Percentiles rank a stretch among this genome's conserved stretches.
Evolutionary conservation across 2,888 invertebrate genomes (phyloP).

Genomic region (Octonoba sinensis): DNA sequence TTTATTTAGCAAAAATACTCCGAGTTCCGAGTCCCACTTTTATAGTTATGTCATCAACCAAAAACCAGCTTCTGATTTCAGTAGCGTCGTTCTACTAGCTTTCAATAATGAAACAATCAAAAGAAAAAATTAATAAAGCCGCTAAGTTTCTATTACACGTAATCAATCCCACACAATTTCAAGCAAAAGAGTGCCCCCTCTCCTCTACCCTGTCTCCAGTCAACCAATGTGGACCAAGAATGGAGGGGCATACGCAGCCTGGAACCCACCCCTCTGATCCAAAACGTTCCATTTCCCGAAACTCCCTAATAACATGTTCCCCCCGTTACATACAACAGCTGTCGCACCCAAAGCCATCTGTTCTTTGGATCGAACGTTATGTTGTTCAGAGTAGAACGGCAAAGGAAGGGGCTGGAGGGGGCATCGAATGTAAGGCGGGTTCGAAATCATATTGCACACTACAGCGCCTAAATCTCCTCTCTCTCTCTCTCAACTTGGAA

Average conservation of each 20-base stretch:
- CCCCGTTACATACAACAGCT: constrained; percentile 42
- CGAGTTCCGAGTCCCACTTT: too few species aligned
- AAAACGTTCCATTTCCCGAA: constrained; percentile 20
- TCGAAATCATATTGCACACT: constrained; percentile 45
- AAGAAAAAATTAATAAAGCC: too few species aligned
- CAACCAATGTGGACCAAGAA: constrained; percentile 45
- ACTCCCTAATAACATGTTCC: constrained; percentile 64
- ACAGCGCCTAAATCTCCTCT: constrained; percentile 24
- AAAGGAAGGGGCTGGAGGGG: constrained; percentile 23
- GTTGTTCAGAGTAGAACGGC: constrained; percentile 55
- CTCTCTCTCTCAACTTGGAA: too few species aligned
- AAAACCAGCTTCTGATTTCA: too few species aligned
- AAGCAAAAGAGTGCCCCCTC: constrained; percentile 22
- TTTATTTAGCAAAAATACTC: too few species aligned
- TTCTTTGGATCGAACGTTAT: constrained; percentile 54
- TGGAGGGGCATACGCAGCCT: constrained; percentile 19
- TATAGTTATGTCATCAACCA: too few species aligned
- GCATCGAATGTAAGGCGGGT: constrained; percentile 40
- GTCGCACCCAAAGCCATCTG: constrained; percentile 59
- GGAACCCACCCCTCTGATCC: constrained; percentile 12
- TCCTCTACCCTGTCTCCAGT: constrained; percentile 23
- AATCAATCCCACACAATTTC: constrained; percentile 7
- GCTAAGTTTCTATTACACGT: not conserved
- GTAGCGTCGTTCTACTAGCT: too few species aligned
- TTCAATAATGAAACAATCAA: too few species aligned